Conservation (phyloP, 2,797 vertebrate species). For the Silurus aristotelis region DNA sequence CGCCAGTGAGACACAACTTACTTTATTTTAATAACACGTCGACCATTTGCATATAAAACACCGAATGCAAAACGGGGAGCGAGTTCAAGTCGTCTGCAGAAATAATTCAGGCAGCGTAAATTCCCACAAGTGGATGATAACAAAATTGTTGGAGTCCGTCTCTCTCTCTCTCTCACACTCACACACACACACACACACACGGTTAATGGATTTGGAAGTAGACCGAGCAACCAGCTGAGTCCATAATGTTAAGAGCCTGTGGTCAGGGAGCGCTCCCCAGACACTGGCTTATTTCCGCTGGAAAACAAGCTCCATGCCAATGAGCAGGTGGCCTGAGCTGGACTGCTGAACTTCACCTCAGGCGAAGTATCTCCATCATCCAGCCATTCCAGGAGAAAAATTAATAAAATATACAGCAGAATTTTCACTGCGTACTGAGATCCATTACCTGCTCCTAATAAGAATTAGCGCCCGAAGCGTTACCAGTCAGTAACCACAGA, state of each 20-base stretch:
- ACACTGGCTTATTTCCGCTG: constrained; percentile 47
- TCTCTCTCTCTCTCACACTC: background rate
- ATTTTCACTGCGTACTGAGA: background rate
- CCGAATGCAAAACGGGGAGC: background rate
- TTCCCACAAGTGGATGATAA: background rate
- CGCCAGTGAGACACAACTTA: background rate
- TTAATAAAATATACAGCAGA: background rate
- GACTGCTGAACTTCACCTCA: constrained; percentile 31
- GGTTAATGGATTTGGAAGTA: constrained; percentile 56
- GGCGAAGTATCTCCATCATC: constrained; percentile 25
- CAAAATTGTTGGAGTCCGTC: background rate
- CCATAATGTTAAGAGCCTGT: constrained; percentile 48
- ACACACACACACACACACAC: background rate
- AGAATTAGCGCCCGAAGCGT: too few species aligned
- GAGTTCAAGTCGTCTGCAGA: background rate
- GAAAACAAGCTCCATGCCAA: constrained; percentile 18
- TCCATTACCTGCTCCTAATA: too few species aligned
- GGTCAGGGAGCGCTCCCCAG: constrained; percentile 54
- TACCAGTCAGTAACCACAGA: background rate
- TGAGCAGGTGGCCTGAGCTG: constrained; percentile 47
- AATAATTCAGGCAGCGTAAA: background rate
- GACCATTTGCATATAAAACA: background rate
- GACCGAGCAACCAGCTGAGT: constrained; percentile 60
- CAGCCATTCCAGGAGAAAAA: background rate
- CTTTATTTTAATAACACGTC: background rate